phyloP scores from a whole-genome alignment of 2,113 vertebrate species.

The Pelobates fuscus region DNA sequence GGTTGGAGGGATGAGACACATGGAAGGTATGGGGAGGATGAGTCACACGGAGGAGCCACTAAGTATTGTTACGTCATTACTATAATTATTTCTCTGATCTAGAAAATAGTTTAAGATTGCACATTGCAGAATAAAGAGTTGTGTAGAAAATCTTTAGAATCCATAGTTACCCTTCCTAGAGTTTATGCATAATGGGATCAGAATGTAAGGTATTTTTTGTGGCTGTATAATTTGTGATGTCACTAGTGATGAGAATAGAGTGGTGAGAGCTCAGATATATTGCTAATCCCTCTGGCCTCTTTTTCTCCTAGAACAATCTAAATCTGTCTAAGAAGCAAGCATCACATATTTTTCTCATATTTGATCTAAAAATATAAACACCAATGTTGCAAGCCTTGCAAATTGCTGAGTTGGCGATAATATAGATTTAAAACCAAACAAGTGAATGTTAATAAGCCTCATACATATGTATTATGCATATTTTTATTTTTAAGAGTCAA shows the following conservation, averaged over 20 bases:
- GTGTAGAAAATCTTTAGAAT: no score
- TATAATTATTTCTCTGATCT: no score
- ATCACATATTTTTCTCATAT: neutral
- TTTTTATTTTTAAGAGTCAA: neutral
- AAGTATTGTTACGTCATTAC: no score
- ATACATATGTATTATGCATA: slow-evolving; percentile 29
- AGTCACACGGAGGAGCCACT: no score
- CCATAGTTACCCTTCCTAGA: no score
- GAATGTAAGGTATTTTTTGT: slow-evolving; percentile 16
- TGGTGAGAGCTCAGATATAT: neutral
- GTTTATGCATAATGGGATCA: neutral
- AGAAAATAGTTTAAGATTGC: no score
- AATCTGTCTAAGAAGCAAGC: no score
- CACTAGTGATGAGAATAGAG: slow-evolving; percentile 2
- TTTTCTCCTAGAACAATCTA: neutral
- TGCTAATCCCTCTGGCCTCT: neutral
- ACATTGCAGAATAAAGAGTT: no score
- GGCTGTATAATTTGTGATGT: neutral
- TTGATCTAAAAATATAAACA: neutral
- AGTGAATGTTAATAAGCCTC: slow-evolving; percentile 20
- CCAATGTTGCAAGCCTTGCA: neutral
- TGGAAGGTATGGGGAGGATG: no score
- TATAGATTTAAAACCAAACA: slow-evolving; percentile 21
- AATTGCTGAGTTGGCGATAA: neutral
- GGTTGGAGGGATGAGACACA: no score